Base-by-base conservation (phyloP, 2,888 invertebrate species). In the Lamproptera curius region DNA sequence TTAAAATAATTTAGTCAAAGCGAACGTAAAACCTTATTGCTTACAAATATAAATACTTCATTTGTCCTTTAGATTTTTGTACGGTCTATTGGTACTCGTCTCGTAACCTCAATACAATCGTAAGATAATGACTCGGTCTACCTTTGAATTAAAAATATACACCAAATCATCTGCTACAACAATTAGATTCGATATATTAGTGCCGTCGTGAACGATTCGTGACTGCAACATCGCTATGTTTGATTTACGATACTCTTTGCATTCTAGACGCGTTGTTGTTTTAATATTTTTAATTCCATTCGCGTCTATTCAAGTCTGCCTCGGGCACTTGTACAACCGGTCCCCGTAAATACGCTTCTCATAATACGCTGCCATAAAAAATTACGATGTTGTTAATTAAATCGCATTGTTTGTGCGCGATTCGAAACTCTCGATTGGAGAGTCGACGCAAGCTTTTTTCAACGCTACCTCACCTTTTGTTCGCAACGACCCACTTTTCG, bases 401-500 rank as follows among this genome's bases (percentile, higher is more conserved):
- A 46, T 41, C 40, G 35, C 16, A 35, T 46, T 46, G 38, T 40
- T 46, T 34, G 39, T 34, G 45, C 16, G n/a, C 34, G 23, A 39
- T 46, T 34, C 26, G 11, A 39, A 34, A 34, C 40, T 16, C 34
- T n/a, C 11, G 23, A 39, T 40, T 16, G 15, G 6, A 37, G 9
- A 26, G 13, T 36, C 43, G 35, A 42, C 23, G 26, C n/a, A 26
- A 17, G 42, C 45, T 50, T 38, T 34, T 45, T 52, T 48, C 50
- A 52, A 49, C 37, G 31, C 38, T 65, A 31, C 41, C 65, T 65
- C 67, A 72, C 72, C 58, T 68, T 53, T 60, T 61, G 63, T 68
- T 72, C 70, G 63, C 58, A 58, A 58, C 68, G 73, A 65, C 76
- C 78, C 55, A 74, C 57, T 70, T 77, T 63, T 57, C 53, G 54